Percentiles rank a stretch among this genome's conserved stretches.
Evolutionary conservation across 2,113 vertebrate species (phyloP).

Genomic region (Globicephala melas): DNA sequence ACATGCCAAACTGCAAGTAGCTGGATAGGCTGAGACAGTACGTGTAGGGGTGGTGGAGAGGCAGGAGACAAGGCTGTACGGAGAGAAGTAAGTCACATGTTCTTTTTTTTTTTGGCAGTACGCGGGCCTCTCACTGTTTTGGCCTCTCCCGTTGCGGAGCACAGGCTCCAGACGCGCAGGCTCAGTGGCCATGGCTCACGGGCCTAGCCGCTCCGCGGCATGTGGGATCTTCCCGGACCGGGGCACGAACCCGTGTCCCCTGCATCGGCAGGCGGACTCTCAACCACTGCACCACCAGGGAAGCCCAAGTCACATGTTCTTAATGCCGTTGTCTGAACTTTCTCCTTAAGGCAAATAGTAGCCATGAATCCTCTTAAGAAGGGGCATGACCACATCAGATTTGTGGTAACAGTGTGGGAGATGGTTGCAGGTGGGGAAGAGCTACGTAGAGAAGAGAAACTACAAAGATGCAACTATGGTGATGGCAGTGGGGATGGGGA

Average conservation of each 20-base stretch:
- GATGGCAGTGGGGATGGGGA: background rate
- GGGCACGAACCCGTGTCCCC: no score
- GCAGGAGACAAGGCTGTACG: background rate
- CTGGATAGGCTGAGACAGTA: background rate
- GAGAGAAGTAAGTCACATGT: background rate
- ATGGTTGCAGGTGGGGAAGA: background rate
- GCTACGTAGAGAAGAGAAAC: background rate
- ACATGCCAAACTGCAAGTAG: background rate
- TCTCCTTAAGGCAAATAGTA: background rate
- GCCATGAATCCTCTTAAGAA: background rate
- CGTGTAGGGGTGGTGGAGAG: fast-evolving
- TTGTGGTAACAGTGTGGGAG: background rate
- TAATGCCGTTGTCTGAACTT: background rate
- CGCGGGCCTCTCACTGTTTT: no score
- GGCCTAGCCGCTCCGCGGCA: no score
- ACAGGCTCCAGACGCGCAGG: no score
- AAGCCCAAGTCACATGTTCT: background rate
- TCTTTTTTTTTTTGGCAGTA: background rate
- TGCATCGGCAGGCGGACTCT: no score
- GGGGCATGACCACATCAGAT: no score
- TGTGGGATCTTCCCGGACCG: no score
- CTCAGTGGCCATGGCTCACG: no score
- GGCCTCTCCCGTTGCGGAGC: no score
- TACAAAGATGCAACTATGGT: background rate
- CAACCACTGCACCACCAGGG: no score